phyloP scores from a whole-genome alignment of 2,888 invertebrate species.

The Ypsolopha scabrella region DNA sequence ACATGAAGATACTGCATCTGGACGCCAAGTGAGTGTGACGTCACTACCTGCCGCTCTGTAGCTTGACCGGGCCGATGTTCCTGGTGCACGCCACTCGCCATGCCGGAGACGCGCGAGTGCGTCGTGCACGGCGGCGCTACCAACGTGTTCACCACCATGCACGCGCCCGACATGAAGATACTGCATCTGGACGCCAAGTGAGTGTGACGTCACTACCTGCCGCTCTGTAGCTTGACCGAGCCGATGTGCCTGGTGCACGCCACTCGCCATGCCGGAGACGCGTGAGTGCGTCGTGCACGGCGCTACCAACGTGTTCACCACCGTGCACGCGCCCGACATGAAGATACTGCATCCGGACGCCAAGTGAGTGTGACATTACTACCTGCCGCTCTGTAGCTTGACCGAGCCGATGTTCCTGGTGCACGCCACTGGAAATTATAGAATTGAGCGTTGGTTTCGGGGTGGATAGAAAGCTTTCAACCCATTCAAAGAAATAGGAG shows the following conservation, averaged over 20 bases:
- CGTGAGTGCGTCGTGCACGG: slow-evolving; percentile 96
- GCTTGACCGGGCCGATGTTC: slow-evolving; percentile 91
- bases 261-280: slow-evolving; percentile 98
- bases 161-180: slow-evolving; percentile 98
- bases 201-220: slow-evolving; percentile 45
- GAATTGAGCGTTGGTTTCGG: too few relatives aligned
- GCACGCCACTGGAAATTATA: too few relatives aligned
- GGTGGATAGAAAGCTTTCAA: too few relatives aligned
- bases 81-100: slow-evolving; percentile 92
- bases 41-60: slow-evolving; percentile 93
- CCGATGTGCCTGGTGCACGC: slow-evolving; percentile 98
- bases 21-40: too few relatives aligned
- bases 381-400: too few relatives aligned
- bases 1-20: too few relatives aligned
- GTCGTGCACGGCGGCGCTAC: slow-evolving; percentile 92
- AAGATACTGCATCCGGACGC: slow-evolving; percentile 95
- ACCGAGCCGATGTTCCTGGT: too few relatives aligned
- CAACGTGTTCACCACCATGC: slow-evolving; percentile 90
- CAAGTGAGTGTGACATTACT: slow-evolving; percentile 78
- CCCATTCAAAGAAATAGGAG: too few relatives aligned
- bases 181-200: slow-evolving; percentile 96
- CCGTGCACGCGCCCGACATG: slow-evolving; percentile 98
- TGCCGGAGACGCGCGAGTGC: slow-evolving; percentile 90
- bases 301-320: slow-evolving; percentile 97
- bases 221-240: slow-evolving; percentile 51